These are phyloP conservation scores for Nothura maculosa DNA, from an alignment of 2,797 vertebrate genomes.

Conservation along the genomic window DNA sequence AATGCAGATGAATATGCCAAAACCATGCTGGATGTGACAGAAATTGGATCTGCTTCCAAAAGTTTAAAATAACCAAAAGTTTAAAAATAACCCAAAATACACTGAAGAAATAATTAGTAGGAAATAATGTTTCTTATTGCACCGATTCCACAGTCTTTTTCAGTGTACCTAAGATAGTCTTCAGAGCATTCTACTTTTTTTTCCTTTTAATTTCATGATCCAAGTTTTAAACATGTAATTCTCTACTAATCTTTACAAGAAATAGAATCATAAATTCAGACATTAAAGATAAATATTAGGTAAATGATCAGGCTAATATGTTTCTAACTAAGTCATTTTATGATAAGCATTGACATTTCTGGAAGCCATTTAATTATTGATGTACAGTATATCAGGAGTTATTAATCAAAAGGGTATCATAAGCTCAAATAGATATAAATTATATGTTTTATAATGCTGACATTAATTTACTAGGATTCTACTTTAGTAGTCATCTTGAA, in stretches of 20 bases:
- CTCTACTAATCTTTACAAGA: constrained; percentile 23
- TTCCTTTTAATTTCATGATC: not conserved
- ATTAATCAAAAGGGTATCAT: constrained; percentile 63
- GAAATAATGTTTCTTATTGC: not conserved
- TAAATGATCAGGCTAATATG: constrained; percentile 65
- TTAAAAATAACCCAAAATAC: not conserved
- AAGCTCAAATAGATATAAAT: constrained; percentile 66
- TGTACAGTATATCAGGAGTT: constrained; percentile 55
- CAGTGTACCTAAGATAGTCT: not conserved
- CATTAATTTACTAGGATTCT: constrained; percentile 47
- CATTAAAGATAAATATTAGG: constrained; percentile 63
- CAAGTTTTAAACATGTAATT: constrained; percentile 46
- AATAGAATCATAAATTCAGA: constrained; percentile 46
- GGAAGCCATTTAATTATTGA: constrained; percentile 67
- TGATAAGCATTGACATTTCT: constrained; percentile 71
- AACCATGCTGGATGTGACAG: not conserved
- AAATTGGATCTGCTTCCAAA: not conserved
- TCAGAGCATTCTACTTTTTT: not conserved
- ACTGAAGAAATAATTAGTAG: not conserved
- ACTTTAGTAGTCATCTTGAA: constrained; percentile 32
- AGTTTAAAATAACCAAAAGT: not conserved
- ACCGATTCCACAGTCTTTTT: not conserved
- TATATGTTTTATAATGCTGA: constrained; percentile 61
- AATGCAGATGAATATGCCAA: not conserved
- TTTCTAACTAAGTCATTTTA: constrained; percentile 67